phyloP scores from a whole-genome alignment of 2,113 vertebrate genomes.

The Genyomyrus donnyi region DNA sequence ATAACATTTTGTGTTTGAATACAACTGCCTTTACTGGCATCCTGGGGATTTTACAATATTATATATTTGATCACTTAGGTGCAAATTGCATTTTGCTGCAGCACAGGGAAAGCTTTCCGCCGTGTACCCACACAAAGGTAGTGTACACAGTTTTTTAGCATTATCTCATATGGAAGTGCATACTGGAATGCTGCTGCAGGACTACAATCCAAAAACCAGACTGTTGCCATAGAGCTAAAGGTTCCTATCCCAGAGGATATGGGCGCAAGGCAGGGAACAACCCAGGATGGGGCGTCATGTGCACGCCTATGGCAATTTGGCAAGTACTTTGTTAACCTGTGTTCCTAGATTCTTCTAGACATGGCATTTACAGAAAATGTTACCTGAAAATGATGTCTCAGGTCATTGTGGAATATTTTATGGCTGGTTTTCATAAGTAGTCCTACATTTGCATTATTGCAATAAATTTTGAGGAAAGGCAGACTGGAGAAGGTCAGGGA shows the following conservation, averaged over 20 bases:
- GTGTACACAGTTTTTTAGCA: background rate
- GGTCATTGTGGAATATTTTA: background rate
- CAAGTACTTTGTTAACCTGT: background rate
- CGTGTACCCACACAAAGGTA: background rate
- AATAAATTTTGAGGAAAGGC: background rate
- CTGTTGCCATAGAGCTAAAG: background rate
- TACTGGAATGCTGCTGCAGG: background rate
- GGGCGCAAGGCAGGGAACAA: background rate
- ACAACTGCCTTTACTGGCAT: slow-evolving; percentile 14
- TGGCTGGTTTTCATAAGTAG: background rate
- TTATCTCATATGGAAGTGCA: background rate
- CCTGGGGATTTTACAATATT: slow-evolving; percentile 4
- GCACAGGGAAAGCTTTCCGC: background rate
- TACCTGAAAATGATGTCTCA: background rate
- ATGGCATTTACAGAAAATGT: background rate
- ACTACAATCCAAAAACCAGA: background rate
- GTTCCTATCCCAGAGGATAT: background rate
- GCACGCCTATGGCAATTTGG: background rate
- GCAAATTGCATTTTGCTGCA: slow-evolving; percentile 10
- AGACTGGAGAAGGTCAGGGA: background rate
- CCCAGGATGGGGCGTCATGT: background rate
- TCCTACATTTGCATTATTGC: background rate
- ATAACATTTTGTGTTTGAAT: slow-evolving; percentile 21
- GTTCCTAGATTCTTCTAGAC: background rate
- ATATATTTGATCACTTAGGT: slow-evolving; percentile 19